Conservation (phyloP, 2,797 vertebrate species). For the Peromyscus melanophrys region DNA sequence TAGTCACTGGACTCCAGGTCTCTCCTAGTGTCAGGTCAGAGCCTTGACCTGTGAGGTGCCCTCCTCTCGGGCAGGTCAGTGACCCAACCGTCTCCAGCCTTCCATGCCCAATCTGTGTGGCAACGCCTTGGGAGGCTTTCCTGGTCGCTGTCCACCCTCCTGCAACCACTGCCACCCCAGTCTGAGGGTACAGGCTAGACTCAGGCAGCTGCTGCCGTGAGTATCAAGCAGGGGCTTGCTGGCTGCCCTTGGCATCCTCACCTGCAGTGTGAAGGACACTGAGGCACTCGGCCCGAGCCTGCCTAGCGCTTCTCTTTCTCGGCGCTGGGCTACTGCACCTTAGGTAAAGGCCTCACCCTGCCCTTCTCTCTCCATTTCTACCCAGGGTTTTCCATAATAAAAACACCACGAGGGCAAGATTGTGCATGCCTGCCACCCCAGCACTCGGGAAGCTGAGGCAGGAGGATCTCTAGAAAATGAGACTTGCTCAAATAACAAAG, state of each 20-base stretch:
- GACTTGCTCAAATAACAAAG: background rate
- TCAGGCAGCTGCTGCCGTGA: too few species aligned
- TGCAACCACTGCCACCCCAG: fast-evolving
- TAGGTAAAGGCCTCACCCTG: too few species aligned
- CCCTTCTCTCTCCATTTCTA: background rate
- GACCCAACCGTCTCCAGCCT: background rate
- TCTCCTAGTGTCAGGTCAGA: fast-evolving
- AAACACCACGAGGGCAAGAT: background rate
- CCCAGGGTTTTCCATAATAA: background rate
- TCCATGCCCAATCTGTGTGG: too few species aligned
- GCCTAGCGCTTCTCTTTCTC: background rate
- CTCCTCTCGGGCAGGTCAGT: background rate
- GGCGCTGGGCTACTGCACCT: background rate
- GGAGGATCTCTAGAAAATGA: background rate
- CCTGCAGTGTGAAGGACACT: background rate
- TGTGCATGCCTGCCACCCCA: background rate
- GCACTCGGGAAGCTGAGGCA: background rate
- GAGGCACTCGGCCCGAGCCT: too few species aligned
- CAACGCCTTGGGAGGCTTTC: background rate
- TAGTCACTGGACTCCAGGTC: background rate
- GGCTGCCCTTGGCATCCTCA: background rate
- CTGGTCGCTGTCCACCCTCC: background rate
- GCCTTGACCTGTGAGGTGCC: background rate
- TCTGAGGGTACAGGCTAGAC: background rate
- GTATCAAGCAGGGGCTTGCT: fast-evolving